Percentiles rank a stretch among this genome's conserved stretches.
Conservation (phyloP, 2,888 invertebrate species). For the Horisme vitalbata region DNA sequence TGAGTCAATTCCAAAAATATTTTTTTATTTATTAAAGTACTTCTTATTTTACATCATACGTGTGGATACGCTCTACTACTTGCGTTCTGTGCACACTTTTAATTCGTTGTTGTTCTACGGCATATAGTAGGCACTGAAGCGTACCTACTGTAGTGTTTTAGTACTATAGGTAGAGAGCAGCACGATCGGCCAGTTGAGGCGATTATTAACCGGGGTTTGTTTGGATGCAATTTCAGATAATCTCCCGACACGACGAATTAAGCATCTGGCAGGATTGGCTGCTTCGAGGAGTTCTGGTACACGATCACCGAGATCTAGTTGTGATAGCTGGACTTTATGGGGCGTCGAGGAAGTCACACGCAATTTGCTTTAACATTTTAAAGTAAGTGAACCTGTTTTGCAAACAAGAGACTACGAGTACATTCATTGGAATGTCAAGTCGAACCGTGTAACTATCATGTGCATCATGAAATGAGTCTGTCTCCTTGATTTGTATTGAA, state of each 20-base stretch:
- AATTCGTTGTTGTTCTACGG: constrained; percentile 8
- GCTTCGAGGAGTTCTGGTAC: background rate
- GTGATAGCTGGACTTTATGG: constrained; percentile 12
- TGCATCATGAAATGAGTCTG: no score
- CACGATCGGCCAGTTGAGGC: constrained; percentile 12
- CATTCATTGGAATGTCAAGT: no score
- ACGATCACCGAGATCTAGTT: constrained; percentile 4
- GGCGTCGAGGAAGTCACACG: background rate
- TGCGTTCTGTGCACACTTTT: background rate
- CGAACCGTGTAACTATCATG: no score
- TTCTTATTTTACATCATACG: no score
- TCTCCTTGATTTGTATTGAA: no score
- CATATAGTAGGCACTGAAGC: background rate
- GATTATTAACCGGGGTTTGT: constrained; percentile 20
- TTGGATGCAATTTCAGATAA: constrained; percentile 30
- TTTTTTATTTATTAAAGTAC: no score
- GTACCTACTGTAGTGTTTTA: background rate
- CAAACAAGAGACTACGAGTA: no score
- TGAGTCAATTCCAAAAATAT: no score
- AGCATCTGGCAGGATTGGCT: constrained; percentile 9
- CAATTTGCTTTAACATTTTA: constrained; percentile 5
- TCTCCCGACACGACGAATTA: constrained; percentile 19
- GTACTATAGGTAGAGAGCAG: constrained; percentile 7
- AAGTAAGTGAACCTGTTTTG: no score
- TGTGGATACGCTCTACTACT: background rate